Evolutionary conservation across 2,113 vertebrate species (phyloP), one percentile per base, ranked within the genome.

Genomic region (Megalops atlanticus): DNA sequence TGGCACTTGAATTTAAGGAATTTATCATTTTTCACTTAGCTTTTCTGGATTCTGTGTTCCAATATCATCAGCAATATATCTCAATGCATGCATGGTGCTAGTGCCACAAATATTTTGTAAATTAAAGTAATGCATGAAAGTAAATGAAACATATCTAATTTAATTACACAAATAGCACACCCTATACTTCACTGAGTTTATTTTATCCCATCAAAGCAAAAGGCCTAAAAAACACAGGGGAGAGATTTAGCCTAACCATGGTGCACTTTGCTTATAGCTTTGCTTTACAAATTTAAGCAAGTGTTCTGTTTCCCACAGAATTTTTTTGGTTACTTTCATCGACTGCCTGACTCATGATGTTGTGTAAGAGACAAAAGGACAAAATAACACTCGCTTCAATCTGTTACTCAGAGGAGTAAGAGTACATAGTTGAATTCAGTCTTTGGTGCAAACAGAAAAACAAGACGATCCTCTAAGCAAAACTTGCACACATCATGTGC

Each of bases 11-110:
- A n/a, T n/a, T n/a, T n/a, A n/a, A n/a, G n/a, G 76, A 79, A 49
- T 72, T 11, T 52, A 49, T 39, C 31, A 40, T 79, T 72, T 72
- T 70, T 47, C 38, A 31, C 38, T 79, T 72, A 72, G 6, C 24
- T 47, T 45, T 31, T 12, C 31, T 47, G 43, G 77, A 70, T 47
- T 79, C 78, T 36, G 47, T 49, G 39, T 72, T 40, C 18, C 3
- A 43, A 35, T 4, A 15, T 0, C 2, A 1, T n/a, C n/a, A n/a
- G n/a, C n/a, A n/a, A n/a, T n/a, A n/a, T n/a, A n/a, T n/a, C n/a
- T n/a, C n/a, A n/a, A n/a, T n/a, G n/a, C n/a, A n/a, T n/a, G n/a
- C n/a, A n/a, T n/a, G n/a, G n/a, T n/a, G n/a, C n/a, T n/a, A n/a
- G n/a, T n/a, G n/a, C 58, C 27, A 31, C n/a, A 64, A 24, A 31